Conservation (phyloP, 2,888 invertebrate species). For the Iselma pallidipennis region DNA sequence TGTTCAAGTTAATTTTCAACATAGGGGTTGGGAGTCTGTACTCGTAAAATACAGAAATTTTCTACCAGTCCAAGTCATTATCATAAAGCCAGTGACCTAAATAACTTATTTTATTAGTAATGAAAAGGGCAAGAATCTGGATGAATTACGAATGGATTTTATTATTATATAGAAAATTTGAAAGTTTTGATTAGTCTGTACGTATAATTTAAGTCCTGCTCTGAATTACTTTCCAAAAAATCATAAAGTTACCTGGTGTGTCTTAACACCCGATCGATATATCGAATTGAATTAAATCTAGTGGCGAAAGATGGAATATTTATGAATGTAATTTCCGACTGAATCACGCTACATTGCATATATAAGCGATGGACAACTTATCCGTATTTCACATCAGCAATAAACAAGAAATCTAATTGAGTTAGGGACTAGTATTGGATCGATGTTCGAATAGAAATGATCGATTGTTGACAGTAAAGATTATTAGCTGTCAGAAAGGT, state of each 20-base stretch:
- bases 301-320: conserved; percentile 22
- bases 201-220: no score
- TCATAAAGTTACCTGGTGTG: not conserved
- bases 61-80: conserved; percentile 17
- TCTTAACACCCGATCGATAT: not conserved
- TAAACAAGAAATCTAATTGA: not conserved
- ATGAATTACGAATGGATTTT: no score
- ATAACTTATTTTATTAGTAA: conserved; percentile 20
- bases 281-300: not conserved
- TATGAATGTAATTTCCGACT: conserved; percentile 30
- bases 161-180: no score
- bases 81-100: conserved; percentile 24
- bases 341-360: not conserved
- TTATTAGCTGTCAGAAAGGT: not conserved
- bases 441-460: not conserved
- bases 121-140: conserved; percentile 10
- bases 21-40: conserved; percentile 7
- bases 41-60: conserved; percentile 12
- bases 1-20: no score
- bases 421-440: no score
- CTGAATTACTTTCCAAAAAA: no score
- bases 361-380: not conserved
- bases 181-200: no score
- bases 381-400: not conserved
- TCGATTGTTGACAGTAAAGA: not conserved